Percentiles rank a stretch among this genome's conserved stretches.
Evolutionary conservation across 2,797 vertebrate genomes (phyloP).

Genomic region (Steatocranus sp.): DNA sequence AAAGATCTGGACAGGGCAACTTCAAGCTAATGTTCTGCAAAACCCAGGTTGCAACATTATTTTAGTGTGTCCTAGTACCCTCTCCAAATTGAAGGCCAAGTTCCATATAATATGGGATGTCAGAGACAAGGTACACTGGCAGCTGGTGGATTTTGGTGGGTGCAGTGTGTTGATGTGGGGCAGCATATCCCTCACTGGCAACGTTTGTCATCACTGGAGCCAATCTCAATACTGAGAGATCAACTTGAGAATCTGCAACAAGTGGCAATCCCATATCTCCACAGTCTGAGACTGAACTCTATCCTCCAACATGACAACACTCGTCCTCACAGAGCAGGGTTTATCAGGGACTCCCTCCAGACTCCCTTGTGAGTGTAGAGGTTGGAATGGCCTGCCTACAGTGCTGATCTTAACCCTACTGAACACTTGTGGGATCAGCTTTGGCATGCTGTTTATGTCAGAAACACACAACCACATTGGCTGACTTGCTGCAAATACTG

Average conservation of each 20-base stretch:
- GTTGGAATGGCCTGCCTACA: background rate
- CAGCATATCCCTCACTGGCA: background rate
- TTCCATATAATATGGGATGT: background rate
- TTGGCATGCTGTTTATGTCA: background rate
- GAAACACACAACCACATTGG: background rate
- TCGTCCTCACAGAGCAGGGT: background rate
- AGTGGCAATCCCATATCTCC: background rate
- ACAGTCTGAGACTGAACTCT: background rate
- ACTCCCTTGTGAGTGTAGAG: background rate
- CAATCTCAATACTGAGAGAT: background rate
- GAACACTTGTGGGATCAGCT: background rate
- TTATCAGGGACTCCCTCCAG: background rate
- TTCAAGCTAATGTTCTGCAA: background rate
- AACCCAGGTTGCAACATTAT: background rate
- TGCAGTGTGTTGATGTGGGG: background rate
- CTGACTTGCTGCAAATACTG: background rate
- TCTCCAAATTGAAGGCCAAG: background rate
- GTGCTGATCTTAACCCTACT: background rate
- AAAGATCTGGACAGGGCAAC: background rate
- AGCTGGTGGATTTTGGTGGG: background rate
- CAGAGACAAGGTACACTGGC: background rate
- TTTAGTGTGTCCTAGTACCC: background rate
- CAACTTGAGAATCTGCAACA: background rate
- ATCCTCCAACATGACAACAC: background rate
- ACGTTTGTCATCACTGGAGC: background rate